Evolutionary conservation across 2,888 invertebrate species (phyloP).

Genomic region (Apodemia zela): DNA sequence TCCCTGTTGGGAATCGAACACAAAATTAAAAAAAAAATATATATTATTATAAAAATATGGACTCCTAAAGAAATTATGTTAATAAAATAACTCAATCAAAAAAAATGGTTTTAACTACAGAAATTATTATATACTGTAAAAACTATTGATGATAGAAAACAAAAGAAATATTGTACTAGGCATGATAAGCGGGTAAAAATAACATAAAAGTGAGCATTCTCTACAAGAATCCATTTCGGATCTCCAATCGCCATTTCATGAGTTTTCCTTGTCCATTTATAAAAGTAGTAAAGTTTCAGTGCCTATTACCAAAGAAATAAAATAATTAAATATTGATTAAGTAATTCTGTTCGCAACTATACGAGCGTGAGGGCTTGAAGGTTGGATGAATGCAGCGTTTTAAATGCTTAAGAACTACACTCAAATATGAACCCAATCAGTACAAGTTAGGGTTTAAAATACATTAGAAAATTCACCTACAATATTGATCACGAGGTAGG

Average conservation of each 20-base stretch:
- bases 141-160: no score
- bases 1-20: no score
- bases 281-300: slow-evolving; percentile 4
- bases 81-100: no score
- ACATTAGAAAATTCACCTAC: background rate
- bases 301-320: background rate
- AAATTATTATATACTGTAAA: no score
- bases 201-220: background rate
- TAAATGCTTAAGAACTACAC: background rate
- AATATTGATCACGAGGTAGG: slow-evolving; percentile 26
- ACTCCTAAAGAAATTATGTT: no score
- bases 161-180: no score
- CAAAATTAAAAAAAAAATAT: no score
- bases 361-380: slow-evolving; percentile 66
- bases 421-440: background rate
- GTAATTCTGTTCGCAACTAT: slow-evolving; percentile 40
- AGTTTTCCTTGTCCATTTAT: slow-evolving; percentile 1
- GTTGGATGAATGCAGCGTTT: slow-evolving; percentile 63
- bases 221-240: background rate
- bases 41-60: no score
- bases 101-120: no score
- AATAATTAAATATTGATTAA: background rate
- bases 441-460: background rate
- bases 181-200: no score
- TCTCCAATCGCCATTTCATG: background rate